Base-by-base conservation (phyloP, 1,140 invertebrate species). In the Macrocentrus cingulum region DNA sequence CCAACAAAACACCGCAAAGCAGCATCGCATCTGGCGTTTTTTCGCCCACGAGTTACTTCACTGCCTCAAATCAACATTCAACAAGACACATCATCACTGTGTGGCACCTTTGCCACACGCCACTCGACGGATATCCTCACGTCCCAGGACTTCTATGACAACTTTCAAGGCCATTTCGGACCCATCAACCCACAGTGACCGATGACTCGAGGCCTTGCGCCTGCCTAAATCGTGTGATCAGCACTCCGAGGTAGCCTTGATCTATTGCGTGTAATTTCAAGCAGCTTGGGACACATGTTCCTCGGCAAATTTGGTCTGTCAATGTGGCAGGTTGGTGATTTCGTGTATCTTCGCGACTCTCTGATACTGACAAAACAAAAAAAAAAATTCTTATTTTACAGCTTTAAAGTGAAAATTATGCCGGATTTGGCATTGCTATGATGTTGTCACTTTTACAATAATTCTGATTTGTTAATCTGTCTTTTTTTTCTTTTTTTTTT, bases 321-420 rank as follows among this genome's bases (percentile, higher is more conserved):
- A 39, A 59, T 61, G 44, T 61, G 59, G 49, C 62, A 64, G 62
- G 62, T 64, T 64, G 62, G 62, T 64, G 62, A 61, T 54, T 60
- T 45, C 53, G 50, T 51, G 54, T 58, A 58, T 36, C 45, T 46
- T 55, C 29, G 49, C 44, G 23, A 49, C 41, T 48, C 29, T 56
- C 19, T 48, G 42, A 50, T 51, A 18, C 52, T 52, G 32, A 37
- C 48, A 34, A 22, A 36, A 41, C 29, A 18, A 15, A 22, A 3
- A 22, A 4, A 32, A 45, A 41, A 15, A 44, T n/a, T 8, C 29
- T 39, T 46, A 52, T 45, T 18, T 29, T 48, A 11, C 42, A 44
- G 42, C 42, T 44, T 44, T 44, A 44, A 44, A 19, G 4, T 20
- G 11, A 44, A 11, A 44, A 44, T 44, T 15, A 11, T 44, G 6